Base-by-base conservation (phyloP, 1,140 invertebrate genomes). In the Drosophila lowei region DNA sequence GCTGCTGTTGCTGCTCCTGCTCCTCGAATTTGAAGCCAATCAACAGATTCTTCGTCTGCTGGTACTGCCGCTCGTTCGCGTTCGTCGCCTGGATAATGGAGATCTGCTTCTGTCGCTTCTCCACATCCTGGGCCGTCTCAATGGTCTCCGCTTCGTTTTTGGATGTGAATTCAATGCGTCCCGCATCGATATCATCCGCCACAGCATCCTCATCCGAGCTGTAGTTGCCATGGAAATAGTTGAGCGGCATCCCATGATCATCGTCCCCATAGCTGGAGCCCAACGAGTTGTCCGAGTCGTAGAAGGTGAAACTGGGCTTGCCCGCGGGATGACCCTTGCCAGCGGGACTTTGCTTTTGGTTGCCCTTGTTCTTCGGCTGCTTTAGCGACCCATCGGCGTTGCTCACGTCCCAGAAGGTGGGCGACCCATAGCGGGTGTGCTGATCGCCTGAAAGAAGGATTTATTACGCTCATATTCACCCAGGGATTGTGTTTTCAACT, bases 61-160 rank as follows among this genome's bases (percentile, higher is more conserved):
- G 90, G 49, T 91, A 91, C 15, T 85, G 76, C 1, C 89, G 77
- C 54, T 91, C 85, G 43, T 92, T 92, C 30, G 92, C 92, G 60
- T 91, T 91, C 1, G 83, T 91, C 0, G 79, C 91, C 63, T 90
- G 91, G 9, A 92, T 91, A 3, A 91, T 90, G 42, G 90, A 88
- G 53, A 92, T 68, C 77, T 91, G 86, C 50, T 91, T 90, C 21
- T 92, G 81, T 5, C 90, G 68, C 68, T 90, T 83, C 44, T 91
- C 77, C 59, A 91, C 76, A 65, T 92, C 71, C 72, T 91, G 70
- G 71, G 92, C 41, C 54, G 86, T 80, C 94, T 97, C 96, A 1
- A 97, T 93, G 0, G 96, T 96, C 91, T 97, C 96, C 1, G 96
- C 97, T 41, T 96, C 94, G 91, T 97, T 96, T 25, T 96, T 95